Base-by-base conservation (phyloP, 2,113 vertebrate genomes). In the Gymnobelideus leadbeateri region DNA sequence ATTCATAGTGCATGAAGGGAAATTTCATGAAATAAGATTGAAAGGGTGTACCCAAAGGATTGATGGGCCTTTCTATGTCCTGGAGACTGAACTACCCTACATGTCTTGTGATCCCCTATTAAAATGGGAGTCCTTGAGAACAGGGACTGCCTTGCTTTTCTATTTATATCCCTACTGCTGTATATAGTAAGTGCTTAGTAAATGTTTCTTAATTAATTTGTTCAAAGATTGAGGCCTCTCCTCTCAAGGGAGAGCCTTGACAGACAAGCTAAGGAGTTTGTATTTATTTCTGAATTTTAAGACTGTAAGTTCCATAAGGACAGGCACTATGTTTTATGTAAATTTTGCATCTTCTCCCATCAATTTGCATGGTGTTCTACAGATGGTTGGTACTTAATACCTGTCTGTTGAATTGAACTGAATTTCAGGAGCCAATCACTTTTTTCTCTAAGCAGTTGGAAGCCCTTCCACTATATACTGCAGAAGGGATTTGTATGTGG, bases 391-490 rank as follows among this genome's bases (percentile, higher is more conserved):
- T 89, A 11, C 50, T 49, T 55, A 31, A 37, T 89, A 95, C 46
- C 84, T 21, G 31, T 92, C 21, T 37, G 37, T 89, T 52, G 50
- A n/a, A 50, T 61, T 52, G 37, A 84, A 92, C 47, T 51, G 57
- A 51, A 84, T 84, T 84, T 43, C 37, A 93, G 89, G 51, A 46
- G 37, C 91, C 16, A 11, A 25, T 43, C 43, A 84, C 90, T 91
- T 93, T 77, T 84, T 96, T 91, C 91, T 94, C 53, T 94, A 89
- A 52, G 61, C 90, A 95, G 84, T 89, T 90, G 91, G 97, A 95
- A 96, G 90, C 96, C 93, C 95, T 96, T 95, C 61, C 51, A 16
- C 61, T 90, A 2, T 89, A 94, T 93, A 77, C n/a, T 96, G 96
- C 96, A 90, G 90, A 94, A 89, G 93, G 94, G 96, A 95, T 93